Percentiles rank a stretch among this genome's conserved stretches.
phyloP scores from a whole-genome alignment of 2,888 invertebrate genomes.

The Latrodectus elegans region DNA sequence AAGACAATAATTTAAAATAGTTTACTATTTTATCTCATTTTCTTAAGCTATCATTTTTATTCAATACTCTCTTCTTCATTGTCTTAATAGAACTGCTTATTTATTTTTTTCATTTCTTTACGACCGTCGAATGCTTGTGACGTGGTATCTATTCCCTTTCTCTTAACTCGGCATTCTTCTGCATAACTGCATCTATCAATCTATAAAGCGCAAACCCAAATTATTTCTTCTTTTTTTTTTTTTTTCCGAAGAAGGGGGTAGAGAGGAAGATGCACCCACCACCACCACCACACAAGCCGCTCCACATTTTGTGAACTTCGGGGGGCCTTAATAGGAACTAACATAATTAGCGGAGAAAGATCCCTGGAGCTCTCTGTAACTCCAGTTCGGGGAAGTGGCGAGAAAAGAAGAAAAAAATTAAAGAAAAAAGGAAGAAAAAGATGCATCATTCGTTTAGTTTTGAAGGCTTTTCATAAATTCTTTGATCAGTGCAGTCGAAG shows the following conservation, averaged over 20 bases:
- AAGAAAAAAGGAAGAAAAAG: slow-evolving; percentile 30
- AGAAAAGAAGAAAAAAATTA: slow-evolving; percentile 33
- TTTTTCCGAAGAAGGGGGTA: not conserved
- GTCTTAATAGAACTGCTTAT: too few species aligned
- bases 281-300: slow-evolving; percentile 10
- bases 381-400: slow-evolving; percentile 8
- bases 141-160: too few species aligned
- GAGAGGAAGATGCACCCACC: slow-evolving; percentile 4
- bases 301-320: slow-evolving; percentile 39
- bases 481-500: slow-evolving; percentile 50
- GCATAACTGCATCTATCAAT: not conserved
- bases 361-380: slow-evolving; percentile 34
- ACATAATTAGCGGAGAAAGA: slow-evolving; percentile 61
- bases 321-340: slow-evolving; percentile 60
- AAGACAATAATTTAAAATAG: too few species aligned
- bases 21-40: too few species aligned
- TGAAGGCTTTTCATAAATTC: slow-evolving; percentile 68
- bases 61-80: too few species aligned
- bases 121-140: too few species aligned
- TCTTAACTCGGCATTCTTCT: too few species aligned
- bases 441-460: slow-evolving; percentile 62
- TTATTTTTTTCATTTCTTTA: too few species aligned
- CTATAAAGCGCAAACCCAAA: slow-evolving; percentile 29
- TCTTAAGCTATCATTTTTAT: too few species aligned
- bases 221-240: slow-evolving; percentile 9